Evolutionary conservation across 2,888 invertebrate genomes (phyloP), one percentile per base, ranked within the genome.

Genomic region (Amphipyra berbera): DNA sequence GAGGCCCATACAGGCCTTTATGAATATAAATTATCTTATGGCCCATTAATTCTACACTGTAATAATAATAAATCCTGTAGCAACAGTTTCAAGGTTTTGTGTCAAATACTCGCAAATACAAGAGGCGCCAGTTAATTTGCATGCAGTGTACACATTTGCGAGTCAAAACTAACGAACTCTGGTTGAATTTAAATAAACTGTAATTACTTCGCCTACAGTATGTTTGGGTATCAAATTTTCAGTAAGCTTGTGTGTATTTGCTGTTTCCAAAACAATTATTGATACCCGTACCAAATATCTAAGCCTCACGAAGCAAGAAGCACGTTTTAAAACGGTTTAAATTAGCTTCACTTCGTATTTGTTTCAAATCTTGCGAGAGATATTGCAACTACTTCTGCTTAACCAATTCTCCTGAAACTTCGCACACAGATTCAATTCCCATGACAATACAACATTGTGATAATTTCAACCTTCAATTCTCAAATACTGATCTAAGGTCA

Each of bases 41-140:
- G 52, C n/a, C 9, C 44, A 56, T 68, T 27, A 45, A 49, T 49
- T 62, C 53, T 49, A 57, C 10, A 41, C 9, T 38, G 12, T 38
- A 8, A 30, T n/a, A 30, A 55, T 37, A 50, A 69, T 50, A 58
- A 50, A 69, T 27, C 30, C 27, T 41, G 21, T 41, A 13, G 37
- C 44, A 69, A 53, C 53, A 63, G 1, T 46, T 30, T 9, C 68
- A 70, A 69, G 68, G 68, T 49, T 63, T 21, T 46, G 15, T 56
- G 41, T 8, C 35, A 15, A 68, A 49, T 56, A 33, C 40, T 21
- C 13, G 48, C 49, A 50, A 63, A 55, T 41, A 63, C 35, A 30
- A 49, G 46, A 58, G 70, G 64, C 64, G 70, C 70, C 70, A 40
- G 41, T 47, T 54, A 47, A 55, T 70, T 70, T 64, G 27, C 70